Evolutionary conservation across 2,888 invertebrate genomes (phyloP).

Genomic region (Apocheima hispidaria): DNA sequence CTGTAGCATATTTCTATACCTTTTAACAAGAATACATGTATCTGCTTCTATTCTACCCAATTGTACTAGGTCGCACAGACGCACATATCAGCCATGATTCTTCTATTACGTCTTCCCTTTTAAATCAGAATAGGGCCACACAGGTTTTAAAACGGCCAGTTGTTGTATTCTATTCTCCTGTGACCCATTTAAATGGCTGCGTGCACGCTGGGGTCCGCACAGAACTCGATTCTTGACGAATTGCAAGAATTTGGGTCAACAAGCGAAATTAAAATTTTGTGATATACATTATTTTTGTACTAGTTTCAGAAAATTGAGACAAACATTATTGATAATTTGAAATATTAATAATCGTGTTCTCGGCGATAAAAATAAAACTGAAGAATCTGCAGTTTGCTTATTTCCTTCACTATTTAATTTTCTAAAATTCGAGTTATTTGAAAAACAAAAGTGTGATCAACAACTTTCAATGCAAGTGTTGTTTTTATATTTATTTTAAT

Average conservation of each 20-base stretch:
- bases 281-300: background rate
- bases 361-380: too few relatives aligned
- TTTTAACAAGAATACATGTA: background rate
- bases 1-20: background rate
- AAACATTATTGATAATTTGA: too few relatives aligned
- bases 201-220: slow-evolving; percentile 45
- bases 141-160: slow-evolving; percentile 21
- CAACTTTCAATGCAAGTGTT: too few relatives aligned
- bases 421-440: too few relatives aligned
- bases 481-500: too few relatives aligned
- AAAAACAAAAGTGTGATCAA: too few relatives aligned
- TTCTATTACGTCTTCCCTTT: slow-evolving; percentile 28
- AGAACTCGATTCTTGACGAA: slow-evolving; percentile 15
- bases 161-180: slow-evolving; percentile 32
- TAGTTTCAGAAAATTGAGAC: background rate
- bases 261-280: background rate
- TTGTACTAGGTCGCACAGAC: background rate
- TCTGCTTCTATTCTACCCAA: background rate
- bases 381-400: too few relatives aligned
- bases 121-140: slow-evolving; percentile 24
- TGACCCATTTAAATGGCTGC: slow-evolving; percentile 55
- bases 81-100: background rate
- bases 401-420: too few relatives aligned
- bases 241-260: slow-evolving; percentile 14
- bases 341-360: too few relatives aligned